phyloP scores from a whole-genome alignment of 2,888 invertebrate genomes.

The Hesperia comma region DNA sequence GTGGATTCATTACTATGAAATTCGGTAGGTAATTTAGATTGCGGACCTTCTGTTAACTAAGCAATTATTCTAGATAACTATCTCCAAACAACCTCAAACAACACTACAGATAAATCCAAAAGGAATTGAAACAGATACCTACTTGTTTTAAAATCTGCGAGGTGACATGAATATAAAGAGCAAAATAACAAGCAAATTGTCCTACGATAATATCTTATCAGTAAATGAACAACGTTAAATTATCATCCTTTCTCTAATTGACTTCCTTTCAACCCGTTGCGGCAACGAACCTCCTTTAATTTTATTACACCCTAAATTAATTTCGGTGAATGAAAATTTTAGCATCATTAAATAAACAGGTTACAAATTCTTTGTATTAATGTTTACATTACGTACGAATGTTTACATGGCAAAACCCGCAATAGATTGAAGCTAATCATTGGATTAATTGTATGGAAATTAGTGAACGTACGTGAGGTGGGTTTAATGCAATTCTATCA shows the following conservation, averaged over 20 bases:
- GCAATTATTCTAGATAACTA: too few relatives aligned
- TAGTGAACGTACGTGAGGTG: constrained; percentile 67
- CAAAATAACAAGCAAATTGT: background rate
- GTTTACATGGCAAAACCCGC: constrained; percentile 57
- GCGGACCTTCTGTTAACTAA: too few relatives aligned
- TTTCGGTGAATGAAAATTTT: background rate
- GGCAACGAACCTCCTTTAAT: background rate
- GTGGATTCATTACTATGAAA: too few relatives aligned
- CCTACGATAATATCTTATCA: background rate
- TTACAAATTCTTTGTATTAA: background rate
- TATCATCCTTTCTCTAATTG: constrained; percentile 32
- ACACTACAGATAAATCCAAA: too few relatives aligned
- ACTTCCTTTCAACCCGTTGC: constrained; percentile 13
- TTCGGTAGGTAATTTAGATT: too few relatives aligned
- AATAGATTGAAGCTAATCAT: constrained; percentile 73
- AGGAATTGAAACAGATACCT: too few relatives aligned
- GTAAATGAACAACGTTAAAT: background rate
- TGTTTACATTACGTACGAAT: constrained; percentile 5
- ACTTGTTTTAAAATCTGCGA: background rate
- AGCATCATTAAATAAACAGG: background rate
- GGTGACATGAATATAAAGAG: background rate
- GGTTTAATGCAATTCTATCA: constrained; percentile 77
- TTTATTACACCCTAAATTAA: background rate
- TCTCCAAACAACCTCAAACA: too few relatives aligned
- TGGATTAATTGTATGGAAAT: constrained; percentile 78